Evolutionary conservation across 1,140 invertebrate species (phyloP).

Genomic region (Maconellicoccus hirsutus): DNA sequence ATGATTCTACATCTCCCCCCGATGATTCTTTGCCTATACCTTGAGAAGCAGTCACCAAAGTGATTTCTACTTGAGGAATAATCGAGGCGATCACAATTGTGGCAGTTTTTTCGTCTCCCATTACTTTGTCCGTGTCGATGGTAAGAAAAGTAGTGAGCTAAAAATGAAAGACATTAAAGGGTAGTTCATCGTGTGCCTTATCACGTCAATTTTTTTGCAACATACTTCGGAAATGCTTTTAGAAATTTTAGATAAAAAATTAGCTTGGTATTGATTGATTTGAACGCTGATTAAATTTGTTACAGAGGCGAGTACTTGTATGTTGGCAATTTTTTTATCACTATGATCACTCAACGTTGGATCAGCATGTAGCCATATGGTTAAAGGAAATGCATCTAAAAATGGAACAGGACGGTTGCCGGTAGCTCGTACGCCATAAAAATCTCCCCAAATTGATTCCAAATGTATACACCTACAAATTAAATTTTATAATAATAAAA

Average conservation of each 20-base stretch:
- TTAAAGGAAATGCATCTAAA: constrained; percentile 79
- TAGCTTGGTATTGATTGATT: constrained; percentile 83
- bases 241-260: constrained; percentile 71
- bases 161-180: not conserved
- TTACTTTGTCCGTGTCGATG: constrained; percentile 51
- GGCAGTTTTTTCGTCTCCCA: constrained; percentile 30
- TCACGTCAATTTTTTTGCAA: not conserved
- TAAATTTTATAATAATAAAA: constrained; percentile 24
- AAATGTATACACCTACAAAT: constrained; percentile 50
- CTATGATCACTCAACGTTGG: constrained; percentile 11
- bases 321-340: constrained; percentile 38
- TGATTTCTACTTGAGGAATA: constrained; percentile 73
- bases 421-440: constrained; percentile 63
- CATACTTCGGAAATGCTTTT: constrained; percentile 52
- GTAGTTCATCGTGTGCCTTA: not conserved
- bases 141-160: constrained; percentile 60
- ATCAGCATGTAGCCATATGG: constrained; percentile 55
- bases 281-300: constrained; percentile 70
- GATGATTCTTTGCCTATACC: constrained; percentile 69
- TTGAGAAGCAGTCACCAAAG: constrained; percentile 70
- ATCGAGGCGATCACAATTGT: constrained; percentile 60
- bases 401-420: constrained; percentile 68
- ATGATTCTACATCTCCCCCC: constrained; percentile 61
- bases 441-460: constrained; percentile 88
- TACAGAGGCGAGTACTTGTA: constrained; percentile 58